Evolutionary conservation across 2,797 vertebrate genomes (phyloP).

Genomic region (Apodemus agrarius): DNA sequence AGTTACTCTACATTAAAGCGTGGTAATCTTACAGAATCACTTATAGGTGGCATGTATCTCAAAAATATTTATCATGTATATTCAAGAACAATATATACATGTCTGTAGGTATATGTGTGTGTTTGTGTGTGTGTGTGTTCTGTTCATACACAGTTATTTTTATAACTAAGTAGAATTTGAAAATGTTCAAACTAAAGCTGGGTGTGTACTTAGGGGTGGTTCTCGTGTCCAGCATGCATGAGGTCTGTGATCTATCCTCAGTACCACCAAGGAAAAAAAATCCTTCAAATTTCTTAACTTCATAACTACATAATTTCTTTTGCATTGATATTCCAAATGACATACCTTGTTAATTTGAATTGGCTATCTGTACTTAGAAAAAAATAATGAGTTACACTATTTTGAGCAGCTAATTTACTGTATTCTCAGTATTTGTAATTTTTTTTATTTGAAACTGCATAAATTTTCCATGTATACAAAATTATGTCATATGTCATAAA

Average conservation of each 20-base stretch:
- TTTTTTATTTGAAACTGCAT: neutral
- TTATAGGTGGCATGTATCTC: neutral
- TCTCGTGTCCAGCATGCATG: fast-evolving
- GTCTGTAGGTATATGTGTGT: neutral
- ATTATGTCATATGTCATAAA: neutral
- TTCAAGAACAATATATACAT: neutral
- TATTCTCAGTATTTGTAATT: neutral
- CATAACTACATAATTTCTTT: neutral
- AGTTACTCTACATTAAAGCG: neutral
- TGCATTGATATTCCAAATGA: neutral
- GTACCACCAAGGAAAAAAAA: neutral
- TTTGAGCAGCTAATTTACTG: neutral
- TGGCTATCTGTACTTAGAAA: neutral
- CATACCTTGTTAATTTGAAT: conserved; percentile 6
- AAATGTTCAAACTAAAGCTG: neutral
- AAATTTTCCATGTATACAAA: neutral
- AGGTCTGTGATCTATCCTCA: neutral
- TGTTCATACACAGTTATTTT: neutral
- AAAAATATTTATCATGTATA: neutral
- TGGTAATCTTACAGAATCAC: neutral
- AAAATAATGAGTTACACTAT: neutral
- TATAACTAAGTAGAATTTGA: neutral
- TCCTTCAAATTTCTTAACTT: conserved; percentile 5
- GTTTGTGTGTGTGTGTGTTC: neutral
- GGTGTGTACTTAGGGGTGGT: too few species aligned